Evolutionary conservation across 2,888 invertebrate species (phyloP), one percentile per base, ranked within the genome.

Genomic region (Ptychoptera contaminata): DNA sequence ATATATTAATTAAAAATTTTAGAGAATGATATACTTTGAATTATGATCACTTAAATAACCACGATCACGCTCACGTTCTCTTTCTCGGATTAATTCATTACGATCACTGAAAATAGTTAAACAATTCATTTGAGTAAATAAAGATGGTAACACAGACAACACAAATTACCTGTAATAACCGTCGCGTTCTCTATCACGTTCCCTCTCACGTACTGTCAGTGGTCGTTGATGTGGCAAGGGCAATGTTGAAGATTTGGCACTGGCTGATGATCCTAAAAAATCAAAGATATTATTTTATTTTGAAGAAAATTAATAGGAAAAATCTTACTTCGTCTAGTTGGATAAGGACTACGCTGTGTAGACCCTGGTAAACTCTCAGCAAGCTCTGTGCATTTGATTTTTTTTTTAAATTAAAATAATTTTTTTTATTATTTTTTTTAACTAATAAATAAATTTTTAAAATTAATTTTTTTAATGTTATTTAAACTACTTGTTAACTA

Each of bases 311-410:
- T 2, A 39, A 47, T 48, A 48, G 48, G 51, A 48, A 53, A 56
- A 56, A 62, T 80, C 84, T 83, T 74, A 88, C 87, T 78, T 74
- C 85, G 77, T 67, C 87, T 74, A 52, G 80, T 72, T 54, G 82
- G 83, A 66, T 87, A 86, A 46, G 87, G 86, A 65, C 86, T 86
- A 62, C 87, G 79, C 68, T 83, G 84, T 60, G 77, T 84, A 54
- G 84, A 80, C 58, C 83, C 77, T 53, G 84, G 84, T 67, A 87
- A 71, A 67, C 82, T 86, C 70, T 88, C 87, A 56, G 83, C 85
- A 67, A 83, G 83, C 74, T 87, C 86, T 86, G 69, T 47, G 70
- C 48, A 43, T 45, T 38, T 23, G 23, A 23, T 23, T 23, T 23
- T 23, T 23, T 23, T 23, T 23, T 5, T 5, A 23, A 23, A 23